Base-by-base conservation (phyloP, 2,888 invertebrate genomes). In the Oxystoma pomonae region DNA sequence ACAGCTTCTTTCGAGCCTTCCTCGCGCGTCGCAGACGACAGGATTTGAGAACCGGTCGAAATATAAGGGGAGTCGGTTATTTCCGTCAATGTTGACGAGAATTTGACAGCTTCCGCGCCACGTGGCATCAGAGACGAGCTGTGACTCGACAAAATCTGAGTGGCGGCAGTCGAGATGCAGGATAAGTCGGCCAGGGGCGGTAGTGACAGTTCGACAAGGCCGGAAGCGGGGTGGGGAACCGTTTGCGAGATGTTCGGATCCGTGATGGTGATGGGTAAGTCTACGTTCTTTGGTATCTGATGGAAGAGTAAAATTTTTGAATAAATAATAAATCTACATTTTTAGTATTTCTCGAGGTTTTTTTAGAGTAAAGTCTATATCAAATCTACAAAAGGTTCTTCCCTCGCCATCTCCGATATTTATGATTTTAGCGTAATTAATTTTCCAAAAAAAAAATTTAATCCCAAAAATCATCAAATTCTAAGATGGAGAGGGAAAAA, bases 221-320 rank as follows among this genome's bases (percentile, higher is more conserved):
- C 51, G 77, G 69, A 58, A 77, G 60, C 57, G 21, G 56, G 60
- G 66, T 80, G 77, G 0, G 78, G 71, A 9, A 80, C 81, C 0
- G 80, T 80, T 69, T 86, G 85, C 16, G 88, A 86, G 73, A 91
- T 90, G 65, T 85, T 86, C 18, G 91, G 90, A 80, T 90, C 89
- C 1, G 90, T 90, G 18, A 90, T 87, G 0, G 90, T 90, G 58
- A 90, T 90, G 12, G 91, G 90, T 70, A 91, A 77, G 75, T 90
- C 90, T 1, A 90, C 82, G 1, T 90, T 89, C 12, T 89, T 86
- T 18, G 90, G 87, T 62, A 90, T 67, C 62, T 66, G 35, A 35
- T n/a, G n/a, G n/a, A 35, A 35, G 12, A 35, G 5, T 12, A 35
- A 35, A 35, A 35, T 35, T 35, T 35, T 35, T 35, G 12, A 12